A percentile compares a stretch with the other conserved stretches of the same genome.
phyloP scores from a whole-genome alignment of 2,113 vertebrate species.

The Pica pica region DNA sequence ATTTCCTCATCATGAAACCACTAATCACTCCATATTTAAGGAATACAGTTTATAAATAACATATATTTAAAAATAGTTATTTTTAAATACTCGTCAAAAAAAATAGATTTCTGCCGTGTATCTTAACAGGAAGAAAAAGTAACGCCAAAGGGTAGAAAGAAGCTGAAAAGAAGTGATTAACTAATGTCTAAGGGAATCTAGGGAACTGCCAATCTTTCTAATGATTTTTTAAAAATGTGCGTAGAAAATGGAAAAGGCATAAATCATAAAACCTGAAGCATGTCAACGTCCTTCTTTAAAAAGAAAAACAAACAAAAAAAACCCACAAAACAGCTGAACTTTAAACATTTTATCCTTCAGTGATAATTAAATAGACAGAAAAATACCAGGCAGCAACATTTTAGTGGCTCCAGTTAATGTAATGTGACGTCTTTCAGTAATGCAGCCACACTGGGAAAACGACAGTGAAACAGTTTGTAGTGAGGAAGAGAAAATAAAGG shows the following conservation, averaged over 20 bases:
- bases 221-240: neutral
- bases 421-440: neutral
- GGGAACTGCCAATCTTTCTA: neutral
- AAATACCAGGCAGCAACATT: neutral
- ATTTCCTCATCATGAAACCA: neutral
- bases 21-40: neutral
- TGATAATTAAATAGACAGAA: neutral
- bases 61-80: neutral
- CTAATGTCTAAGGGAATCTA: neutral
- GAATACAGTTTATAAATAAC: neutral
- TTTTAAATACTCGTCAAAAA: neutral
- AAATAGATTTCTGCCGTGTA: neutral
- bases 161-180: neutral
- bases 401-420: neutral
- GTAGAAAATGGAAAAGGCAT: neutral
- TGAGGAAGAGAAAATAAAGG: neutral
- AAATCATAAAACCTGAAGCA: neutral
- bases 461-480: neutral
- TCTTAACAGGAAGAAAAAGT: neutral
- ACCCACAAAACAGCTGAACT: neutral
- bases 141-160: neutral
- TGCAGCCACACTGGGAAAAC: neutral
- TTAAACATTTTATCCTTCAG: neutral
- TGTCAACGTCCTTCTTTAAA: neutral
- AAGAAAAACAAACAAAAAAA: neutral